These are phyloP conservation scores for Ceratitis capitata DNA, from an alignment of 1,140 invertebrate genomes.

Conservation along the genomic window DNA sequence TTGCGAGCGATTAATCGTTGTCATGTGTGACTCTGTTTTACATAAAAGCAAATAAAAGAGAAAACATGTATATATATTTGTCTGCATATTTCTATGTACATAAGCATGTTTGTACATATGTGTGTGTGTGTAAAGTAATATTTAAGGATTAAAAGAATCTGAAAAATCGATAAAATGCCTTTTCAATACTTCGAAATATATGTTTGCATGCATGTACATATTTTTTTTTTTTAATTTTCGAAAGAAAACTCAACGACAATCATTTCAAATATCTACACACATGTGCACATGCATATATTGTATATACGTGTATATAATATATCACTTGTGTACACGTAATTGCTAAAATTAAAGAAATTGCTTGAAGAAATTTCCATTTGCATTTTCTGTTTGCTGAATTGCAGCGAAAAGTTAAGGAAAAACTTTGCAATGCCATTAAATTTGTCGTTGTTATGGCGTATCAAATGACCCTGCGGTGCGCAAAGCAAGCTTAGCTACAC, in stretches of 20 bases:
- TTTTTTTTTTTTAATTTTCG: neutral
- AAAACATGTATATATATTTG: too few species aligned
- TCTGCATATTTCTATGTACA: neutral
- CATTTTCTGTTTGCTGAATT: neutral
- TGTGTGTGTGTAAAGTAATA: neutral
- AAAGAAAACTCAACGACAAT: neutral
- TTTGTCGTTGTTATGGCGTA: neutral
- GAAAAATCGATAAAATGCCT: neutral
- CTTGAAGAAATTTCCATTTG: neutral
- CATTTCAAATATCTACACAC: neutral
- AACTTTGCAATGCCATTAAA: neutral
- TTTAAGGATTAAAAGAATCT: neutral
- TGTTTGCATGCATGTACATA: too few species aligned
- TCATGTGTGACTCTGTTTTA: too few species aligned
- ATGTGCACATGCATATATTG: neutral
- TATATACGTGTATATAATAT: neutral
- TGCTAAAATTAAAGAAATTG: constrained; percentile 8
- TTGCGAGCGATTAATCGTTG: constrained; percentile 4
- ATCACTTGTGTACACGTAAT: neutral
- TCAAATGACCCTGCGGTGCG: neutral
- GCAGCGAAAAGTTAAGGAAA: neutral
- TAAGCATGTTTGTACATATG: neutral
- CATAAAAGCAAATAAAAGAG: too few species aligned
- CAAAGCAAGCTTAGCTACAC: neutral
- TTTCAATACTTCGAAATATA: too few species aligned